phyloP scores from a whole-genome alignment of 2,797 vertebrate species.

The Melanotaenia nigrans region DNA sequence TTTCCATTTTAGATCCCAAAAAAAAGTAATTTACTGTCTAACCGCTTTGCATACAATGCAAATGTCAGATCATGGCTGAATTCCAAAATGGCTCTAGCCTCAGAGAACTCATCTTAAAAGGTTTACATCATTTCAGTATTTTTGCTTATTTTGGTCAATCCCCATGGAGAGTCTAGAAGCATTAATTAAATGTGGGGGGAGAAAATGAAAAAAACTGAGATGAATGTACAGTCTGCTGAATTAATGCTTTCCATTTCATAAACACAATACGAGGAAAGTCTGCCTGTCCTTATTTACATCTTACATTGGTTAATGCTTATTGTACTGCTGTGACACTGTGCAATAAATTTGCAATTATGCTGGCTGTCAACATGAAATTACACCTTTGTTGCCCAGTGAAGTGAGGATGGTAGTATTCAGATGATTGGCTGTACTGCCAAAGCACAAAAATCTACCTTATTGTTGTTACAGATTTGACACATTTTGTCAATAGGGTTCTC shows the following conservation, averaged over 20 bases:
- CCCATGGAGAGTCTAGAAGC: conserved; percentile 34
- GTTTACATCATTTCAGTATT: conserved; percentile 20
- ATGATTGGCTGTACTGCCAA: conserved; percentile 9
- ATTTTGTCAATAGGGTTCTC: conserved; percentile 3
- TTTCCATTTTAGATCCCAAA: not conserved
- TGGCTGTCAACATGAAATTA: conserved; percentile 42
- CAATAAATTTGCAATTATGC: conserved; percentile 35
- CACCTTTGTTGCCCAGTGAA: conserved; percentile 28
- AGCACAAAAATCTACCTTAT: conserved; percentile 3
- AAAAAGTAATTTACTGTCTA: conserved; percentile 32
- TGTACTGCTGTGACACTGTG: conserved; percentile 27
- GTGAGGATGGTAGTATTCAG: conserved; percentile 12
- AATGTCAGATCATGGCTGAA: conserved; percentile 24
- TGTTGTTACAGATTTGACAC: conserved; percentile 33
- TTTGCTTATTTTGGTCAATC: conserved; percentile 33
- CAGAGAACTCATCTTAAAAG: conserved; percentile 21
- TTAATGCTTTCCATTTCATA: conserved; percentile 57
- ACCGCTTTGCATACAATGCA: conserved; percentile 32
- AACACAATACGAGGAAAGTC: conserved; percentile 43
- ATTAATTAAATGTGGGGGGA: conserved; percentile 52
- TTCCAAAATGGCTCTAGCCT: conserved; percentile 13
- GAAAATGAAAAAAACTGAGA: conserved; percentile 50
- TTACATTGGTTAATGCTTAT: conserved; percentile 41
- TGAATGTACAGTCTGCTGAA: conserved; percentile 51
- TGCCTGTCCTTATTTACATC: conserved; percentile 31